phyloP scores from a whole-genome alignment of 2,888 invertebrate genomes.

The Norana najaformis region DNA sequence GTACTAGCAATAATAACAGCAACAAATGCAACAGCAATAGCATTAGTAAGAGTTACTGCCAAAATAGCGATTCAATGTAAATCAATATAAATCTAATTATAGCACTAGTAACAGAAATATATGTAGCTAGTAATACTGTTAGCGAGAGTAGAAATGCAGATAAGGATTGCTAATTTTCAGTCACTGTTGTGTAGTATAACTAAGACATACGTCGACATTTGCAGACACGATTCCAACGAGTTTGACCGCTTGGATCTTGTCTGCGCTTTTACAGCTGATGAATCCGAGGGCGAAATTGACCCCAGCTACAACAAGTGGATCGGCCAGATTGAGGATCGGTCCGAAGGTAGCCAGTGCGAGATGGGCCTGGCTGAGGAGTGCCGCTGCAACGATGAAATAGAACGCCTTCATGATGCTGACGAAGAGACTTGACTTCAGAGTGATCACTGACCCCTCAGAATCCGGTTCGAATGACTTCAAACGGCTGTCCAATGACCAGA shows the following conservation, averaged over 20 bases:
- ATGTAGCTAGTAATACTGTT: neutral
- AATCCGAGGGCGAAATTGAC: neutral
- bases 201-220: neutral
- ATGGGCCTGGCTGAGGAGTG: neutral
- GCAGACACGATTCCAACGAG: neutral
- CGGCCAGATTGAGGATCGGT: too few relatives aligned
- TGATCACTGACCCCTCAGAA: neutral
- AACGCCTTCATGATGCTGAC: neutral
- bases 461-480: neutral
- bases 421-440: neutral
- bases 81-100: neutral
- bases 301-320: too few relatives aligned
- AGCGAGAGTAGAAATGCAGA: neutral
- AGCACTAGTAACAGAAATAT: neutral
- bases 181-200: neutral
- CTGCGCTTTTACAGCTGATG: neutral
- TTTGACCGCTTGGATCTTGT: rapidly evolving
- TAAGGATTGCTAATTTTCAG: neutral
- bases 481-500: neutral
- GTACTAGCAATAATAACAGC: too few relatives aligned
- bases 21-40: neutral
- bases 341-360: too few relatives aligned
- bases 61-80: neutral
- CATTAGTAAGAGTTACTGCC: neutral
- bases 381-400: neutral